Evolutionary conservation across 2,113 vertebrate genomes (phyloP), one percentile per base, ranked within the genome.

Genomic region (Ptilorrhoa leucosticta): DNA sequence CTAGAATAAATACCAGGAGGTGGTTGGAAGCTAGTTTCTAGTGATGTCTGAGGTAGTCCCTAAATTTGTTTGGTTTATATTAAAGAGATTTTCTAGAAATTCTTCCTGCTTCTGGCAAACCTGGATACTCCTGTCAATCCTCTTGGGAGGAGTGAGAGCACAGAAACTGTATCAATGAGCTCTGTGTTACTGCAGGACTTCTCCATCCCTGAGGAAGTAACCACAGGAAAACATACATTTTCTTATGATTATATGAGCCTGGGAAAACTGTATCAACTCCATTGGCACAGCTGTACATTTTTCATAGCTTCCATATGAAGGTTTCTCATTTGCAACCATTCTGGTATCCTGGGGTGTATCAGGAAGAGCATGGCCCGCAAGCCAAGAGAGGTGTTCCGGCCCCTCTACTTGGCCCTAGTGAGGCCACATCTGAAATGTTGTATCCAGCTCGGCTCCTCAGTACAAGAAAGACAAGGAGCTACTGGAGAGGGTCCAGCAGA

Each of bases 321-420:
- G 31, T 7, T 83, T 56, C 40, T 73, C 4, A 15, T 76, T 51
- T 76, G 54, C 66, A 83, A 23, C 15, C 16, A 27, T 33, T 15
- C 31, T 57, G 18, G 19, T 37, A 23, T 57, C 15, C 18, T 28
- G 50, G 31, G 19, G 17, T 33, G 2, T 18, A 15, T 23, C 0
- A 0, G 31, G 51, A 72, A 37, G 14, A 35, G 31, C 7, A 42
- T 23, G 42, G 21, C 10, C 42, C 2, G 5, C 35, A 65, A 50
- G 31, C 4, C 4, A 3, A 65, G 27, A 31, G 31, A 19, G 21
- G 31, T 10, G 48, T 33, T 42, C 11, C 21, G 63, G 48, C 14
- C 17, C 17, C 11, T 71, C 31, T 18, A 31, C 20, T 42, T 0
- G 0, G 33, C 12, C 26, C 5, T 45, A 13, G 6, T 22, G 4